A percentile compares a stretch with the other conserved stretches of the same genome.
phyloP scores from a whole-genome alignment of 2,113 vertebrate genomes.

The Perca fluviatilis region DNA sequence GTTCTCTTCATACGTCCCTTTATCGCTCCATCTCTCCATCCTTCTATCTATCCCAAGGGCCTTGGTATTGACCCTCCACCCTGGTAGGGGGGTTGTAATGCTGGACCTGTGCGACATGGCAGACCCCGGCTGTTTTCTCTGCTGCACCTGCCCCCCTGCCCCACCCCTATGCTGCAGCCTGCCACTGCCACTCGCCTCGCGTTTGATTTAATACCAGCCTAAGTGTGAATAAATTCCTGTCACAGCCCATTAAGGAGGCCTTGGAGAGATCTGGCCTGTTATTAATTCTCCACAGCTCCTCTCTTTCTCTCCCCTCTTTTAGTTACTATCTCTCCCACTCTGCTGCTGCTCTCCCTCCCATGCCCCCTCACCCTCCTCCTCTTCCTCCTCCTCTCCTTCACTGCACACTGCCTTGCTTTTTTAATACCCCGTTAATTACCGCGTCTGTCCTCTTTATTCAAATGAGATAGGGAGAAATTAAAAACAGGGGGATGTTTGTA shows the following conservation, averaged over 20 bases:
- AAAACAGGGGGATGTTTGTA: slow-evolving; percentile 78
- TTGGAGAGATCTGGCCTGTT: slow-evolving; percentile 86
- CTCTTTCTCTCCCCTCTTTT: slow-evolving; percentile 65
- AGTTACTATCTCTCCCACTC: slow-evolving; percentile 67
- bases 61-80: slow-evolving; percentile 56
- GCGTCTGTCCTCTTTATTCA: slow-evolving; percentile 84
- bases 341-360: slow-evolving; percentile 42
- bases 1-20: slow-evolving; percentile 45
- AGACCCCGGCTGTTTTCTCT: slow-evolving; percentile 40
- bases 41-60: slow-evolving; percentile 36
- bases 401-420: slow-evolving; percentile 71
- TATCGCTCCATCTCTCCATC: slow-evolving; percentile 25
- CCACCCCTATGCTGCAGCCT: slow-evolving; percentile 69
- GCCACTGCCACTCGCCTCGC: slow-evolving; percentile 74
- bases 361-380: slow-evolving; percentile 24
- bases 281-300: slow-evolving; percentile 86
- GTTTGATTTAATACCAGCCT: slow-evolving; percentile 87
- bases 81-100: slow-evolving; percentile 28
- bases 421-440: slow-evolving; percentile 86
- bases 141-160: slow-evolving; percentile 13
- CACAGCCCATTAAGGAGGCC: slow-evolving; percentile 87
- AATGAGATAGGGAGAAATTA: slow-evolving; percentile 83
- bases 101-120: slow-evolving; percentile 36
- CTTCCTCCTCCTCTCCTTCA: slow-evolving; percentile 18
- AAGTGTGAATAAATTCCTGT: slow-evolving; percentile 90